These are phyloP conservation scores for Collichthys lucidus DNA, from an alignment of 2,113 vertebrate genomes.

Conservation along the genomic window DNA sequence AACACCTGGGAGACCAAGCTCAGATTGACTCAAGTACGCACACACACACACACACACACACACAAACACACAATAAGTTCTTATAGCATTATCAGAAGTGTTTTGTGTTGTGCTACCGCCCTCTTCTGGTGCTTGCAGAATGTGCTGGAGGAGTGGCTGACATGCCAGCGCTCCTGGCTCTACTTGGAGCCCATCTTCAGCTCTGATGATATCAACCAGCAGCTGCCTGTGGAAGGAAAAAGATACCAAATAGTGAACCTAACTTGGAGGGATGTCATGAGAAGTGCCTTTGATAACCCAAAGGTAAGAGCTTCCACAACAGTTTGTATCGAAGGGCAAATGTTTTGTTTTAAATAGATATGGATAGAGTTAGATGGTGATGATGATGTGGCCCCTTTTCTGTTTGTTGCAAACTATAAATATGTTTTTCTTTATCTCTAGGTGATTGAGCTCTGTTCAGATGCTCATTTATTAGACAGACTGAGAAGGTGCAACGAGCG, in stretches of 20 bases:
- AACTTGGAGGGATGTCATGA: conserved; percentile 91
- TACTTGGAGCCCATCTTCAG: conserved; percentile 95
- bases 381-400: background rate
- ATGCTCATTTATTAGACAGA: conserved; percentile 83
- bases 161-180: conserved; percentile 92
- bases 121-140: conserved; percentile 83
- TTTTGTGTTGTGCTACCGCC: conserved; percentile 42
- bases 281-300: conserved; percentile 84
- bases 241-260: conserved; percentile 88
- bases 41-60: conserved; percentile 42
- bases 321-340: background rate
- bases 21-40: conserved; percentile 89
- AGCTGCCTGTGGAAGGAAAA: conserved; percentile 89
- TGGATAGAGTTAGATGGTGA: background rate
- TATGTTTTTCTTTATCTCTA: conserved; percentile 60
- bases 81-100: background rate
- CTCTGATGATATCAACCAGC: conserved; percentile 92
- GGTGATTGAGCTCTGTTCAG: conserved; percentile 91
- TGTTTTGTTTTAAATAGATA: background rate
- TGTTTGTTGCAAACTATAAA: background rate
- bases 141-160: conserved; percentile 93
- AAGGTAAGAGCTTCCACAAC: conserved; percentile 76
- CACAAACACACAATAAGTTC: background rate
- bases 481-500: conserved; percentile 87
- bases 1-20: conserved; percentile 91